Evolutionary conservation across 2,113 vertebrate genomes (phyloP).

Genomic region (Benitochromis conjunctus): DNA sequence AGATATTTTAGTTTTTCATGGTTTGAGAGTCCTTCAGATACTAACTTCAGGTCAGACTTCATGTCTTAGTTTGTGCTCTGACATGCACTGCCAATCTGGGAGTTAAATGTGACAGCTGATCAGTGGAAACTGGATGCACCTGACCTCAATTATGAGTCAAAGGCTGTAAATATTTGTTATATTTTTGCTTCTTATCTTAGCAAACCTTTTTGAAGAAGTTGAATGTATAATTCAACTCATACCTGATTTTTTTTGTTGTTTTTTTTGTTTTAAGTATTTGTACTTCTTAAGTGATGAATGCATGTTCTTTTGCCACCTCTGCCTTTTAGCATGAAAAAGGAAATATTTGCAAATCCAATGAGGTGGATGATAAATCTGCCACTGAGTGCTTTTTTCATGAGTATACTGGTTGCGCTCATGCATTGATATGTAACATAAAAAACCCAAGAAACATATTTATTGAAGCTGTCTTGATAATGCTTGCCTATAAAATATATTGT

Average conservation of each 20-base stretch:
- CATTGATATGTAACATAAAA: not conserved
- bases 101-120: not conserved
- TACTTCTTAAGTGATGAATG: not conserved
- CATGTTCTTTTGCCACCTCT: not conserved
- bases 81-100: not conserved
- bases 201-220: not conserved
- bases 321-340: fast-evolving
- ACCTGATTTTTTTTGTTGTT: no score
- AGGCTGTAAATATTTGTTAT: not conserved
- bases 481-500: not conserved
- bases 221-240: no score
- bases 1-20: not conserved
- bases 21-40: not conserved
- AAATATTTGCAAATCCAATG: not conserved
- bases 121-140: not conserved
- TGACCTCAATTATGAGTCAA: not conserved
- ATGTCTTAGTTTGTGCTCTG: not conserved
- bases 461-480: fast-evolving
- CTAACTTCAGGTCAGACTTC: not conserved
- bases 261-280: not conserved
- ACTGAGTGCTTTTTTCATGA: fast-evolving
- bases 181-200: not conserved
- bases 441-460: fast-evolving
- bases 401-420: not conserved
- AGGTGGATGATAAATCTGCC: not conserved